These are phyloP conservation scores for Eolophus roseicapilla DNA, from an alignment of 2,113 vertebrate genomes.

Conservation along the genomic window DNA sequence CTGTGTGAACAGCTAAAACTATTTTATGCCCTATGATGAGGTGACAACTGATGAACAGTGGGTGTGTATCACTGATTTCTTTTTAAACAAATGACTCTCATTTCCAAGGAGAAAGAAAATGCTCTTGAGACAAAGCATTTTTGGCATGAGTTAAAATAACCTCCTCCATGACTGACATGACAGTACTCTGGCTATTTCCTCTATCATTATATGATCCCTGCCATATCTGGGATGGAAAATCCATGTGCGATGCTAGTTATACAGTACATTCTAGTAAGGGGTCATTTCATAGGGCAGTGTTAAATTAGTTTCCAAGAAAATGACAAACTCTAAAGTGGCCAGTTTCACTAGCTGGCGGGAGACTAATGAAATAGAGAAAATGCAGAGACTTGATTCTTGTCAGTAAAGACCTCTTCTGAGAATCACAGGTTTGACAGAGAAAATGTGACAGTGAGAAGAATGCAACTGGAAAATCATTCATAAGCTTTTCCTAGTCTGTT, in stretches of 20 bases:
- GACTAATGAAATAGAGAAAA: slow-evolving; percentile 52
- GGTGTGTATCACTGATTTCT: background rate
- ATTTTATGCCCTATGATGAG: slow-evolving; percentile 24
- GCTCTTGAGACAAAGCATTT: background rate
- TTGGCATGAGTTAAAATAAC: background rate
- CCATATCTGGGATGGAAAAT: slow-evolving; percentile 46
- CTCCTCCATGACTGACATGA: slow-evolving; percentile 29
- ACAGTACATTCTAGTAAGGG: slow-evolving; percentile 27
- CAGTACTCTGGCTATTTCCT: slow-evolving; percentile 17
- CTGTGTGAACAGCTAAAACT: slow-evolving; percentile 4
- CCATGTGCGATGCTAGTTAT: slow-evolving; percentile 28
- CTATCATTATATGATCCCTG: slow-evolving; percentile 44
- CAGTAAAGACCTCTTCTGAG: slow-evolving; percentile 25
- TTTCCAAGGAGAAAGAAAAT: background rate
- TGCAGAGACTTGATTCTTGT: slow-evolving; percentile 35
- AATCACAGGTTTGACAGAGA: slow-evolving; percentile 43
- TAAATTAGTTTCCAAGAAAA: slow-evolving; percentile 52
- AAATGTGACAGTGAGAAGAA: slow-evolving; percentile 49
- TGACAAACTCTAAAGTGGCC: slow-evolving; percentile 37
- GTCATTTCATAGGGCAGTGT: slow-evolving; percentile 37
- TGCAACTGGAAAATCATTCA: slow-evolving; percentile 53
- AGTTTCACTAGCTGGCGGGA: slow-evolving; percentile 23
- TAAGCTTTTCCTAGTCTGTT: slow-evolving; percentile 30
- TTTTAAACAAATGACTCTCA: slow-evolving; percentile 14
- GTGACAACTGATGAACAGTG: slow-evolving; percentile 17